These are phyloP conservation scores for Drosophila prolongata DNA, from an alignment of 2,888 invertebrate species.

Conservation along the genomic window DNA sequence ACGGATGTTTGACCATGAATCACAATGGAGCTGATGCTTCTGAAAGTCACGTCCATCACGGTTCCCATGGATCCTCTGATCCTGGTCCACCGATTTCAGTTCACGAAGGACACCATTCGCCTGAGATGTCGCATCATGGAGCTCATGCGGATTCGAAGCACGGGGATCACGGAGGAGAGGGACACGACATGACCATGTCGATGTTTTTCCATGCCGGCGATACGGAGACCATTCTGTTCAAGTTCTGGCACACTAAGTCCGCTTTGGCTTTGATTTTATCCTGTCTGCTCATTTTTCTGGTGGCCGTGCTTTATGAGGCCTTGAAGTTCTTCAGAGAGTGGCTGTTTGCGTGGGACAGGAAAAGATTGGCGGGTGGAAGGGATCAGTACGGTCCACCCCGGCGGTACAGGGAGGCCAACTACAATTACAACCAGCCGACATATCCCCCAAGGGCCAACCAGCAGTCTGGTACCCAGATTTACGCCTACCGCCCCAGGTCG, in stretches of 20 bases:
- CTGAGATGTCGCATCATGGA: not conserved
- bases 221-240: slow-evolving; percentile 57
- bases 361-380: slow-evolving; percentile 45
- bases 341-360: slow-evolving; percentile 22
- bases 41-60: not conserved
- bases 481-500: not conserved
- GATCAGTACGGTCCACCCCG: not conserved
- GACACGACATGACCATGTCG: slow-evolving; percentile 23
- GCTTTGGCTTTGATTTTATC: slow-evolving; percentile 28
- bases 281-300: slow-evolving; percentile 54
- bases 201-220: slow-evolving; percentile 51
- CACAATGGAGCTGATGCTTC: slow-evolving; percentile 11
- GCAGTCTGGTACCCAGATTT: not conserved
- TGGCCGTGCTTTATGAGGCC: slow-evolving; percentile 60
- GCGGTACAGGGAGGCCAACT: not conserved
- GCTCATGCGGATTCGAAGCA: not conserved
- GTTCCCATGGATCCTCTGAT: not conserved
- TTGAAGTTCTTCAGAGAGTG: slow-evolving; percentile 59
- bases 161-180: not conserved
- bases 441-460: not conserved
- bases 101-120: slow-evolving; percentile 7
- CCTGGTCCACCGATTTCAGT: not conserved
- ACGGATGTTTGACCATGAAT: slow-evolving; percentile 5
- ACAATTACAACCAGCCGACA: slow-evolving; percentile 5
- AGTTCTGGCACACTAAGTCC: slow-evolving; percentile 50